Percentiles rank a stretch among this genome's conserved stretches.
Evolutionary conservation across 1,140 invertebrate species (phyloP).

Genomic region (Popillia japonica): DNA sequence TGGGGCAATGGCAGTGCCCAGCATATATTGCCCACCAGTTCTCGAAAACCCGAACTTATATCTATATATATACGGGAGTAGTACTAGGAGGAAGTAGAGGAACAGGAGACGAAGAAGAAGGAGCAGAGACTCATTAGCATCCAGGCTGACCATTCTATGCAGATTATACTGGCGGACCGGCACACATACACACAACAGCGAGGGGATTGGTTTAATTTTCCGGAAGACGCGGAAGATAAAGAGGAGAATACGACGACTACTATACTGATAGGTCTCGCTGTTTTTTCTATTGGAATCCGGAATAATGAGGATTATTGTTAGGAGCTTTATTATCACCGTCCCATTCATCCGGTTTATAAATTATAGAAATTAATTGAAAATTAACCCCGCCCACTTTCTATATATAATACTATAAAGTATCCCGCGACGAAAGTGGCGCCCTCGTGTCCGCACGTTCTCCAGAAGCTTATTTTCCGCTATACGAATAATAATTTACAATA

Average conservation of each 20-base stretch:
- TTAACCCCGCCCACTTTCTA: background rate
- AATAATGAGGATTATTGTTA: background rate
- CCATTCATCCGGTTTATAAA: background rate
- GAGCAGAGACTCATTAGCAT: constrained; percentile 4
- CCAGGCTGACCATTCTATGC: constrained; percentile 26
- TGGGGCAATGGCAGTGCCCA: background rate
- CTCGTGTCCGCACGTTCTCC: background rate
- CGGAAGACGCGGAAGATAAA: constrained; percentile 13
- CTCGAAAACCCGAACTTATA: background rate
- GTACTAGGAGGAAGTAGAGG: too few relatives aligned
- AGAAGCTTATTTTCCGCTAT: constrained; percentile 48
- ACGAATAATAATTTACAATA: constrained; percentile 54
- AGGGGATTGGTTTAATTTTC: constrained; percentile 3
- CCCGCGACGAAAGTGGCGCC: constrained; percentile 1
- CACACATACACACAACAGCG: background rate
- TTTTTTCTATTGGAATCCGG: background rate
- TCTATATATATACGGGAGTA: too few relatives aligned
- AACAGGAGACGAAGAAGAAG: background rate
- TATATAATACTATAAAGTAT: background rate
- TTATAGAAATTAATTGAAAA: background rate
- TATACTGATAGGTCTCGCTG: background rate
- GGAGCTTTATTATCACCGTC: background rate
- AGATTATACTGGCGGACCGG: background rate
- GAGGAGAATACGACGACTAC: background rate
- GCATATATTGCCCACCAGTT: background rate